A percentile compares a stretch with the other conserved stretches of the same genome.
Conservation (phyloP, 2,797 vertebrate genomes). For the Rousettus madagascariensis region DNA sequence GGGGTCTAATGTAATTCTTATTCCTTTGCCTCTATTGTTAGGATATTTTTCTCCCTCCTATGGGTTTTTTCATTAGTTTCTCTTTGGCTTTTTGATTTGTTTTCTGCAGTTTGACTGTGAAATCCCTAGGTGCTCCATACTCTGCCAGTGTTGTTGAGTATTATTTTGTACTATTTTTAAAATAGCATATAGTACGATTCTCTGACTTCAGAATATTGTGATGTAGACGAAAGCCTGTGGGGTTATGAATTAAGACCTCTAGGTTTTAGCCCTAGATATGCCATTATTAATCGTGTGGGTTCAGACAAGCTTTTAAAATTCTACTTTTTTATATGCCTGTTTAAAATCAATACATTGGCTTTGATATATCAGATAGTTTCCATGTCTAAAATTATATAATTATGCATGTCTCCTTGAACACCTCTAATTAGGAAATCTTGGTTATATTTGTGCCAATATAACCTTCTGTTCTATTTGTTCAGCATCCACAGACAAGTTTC, state of each 20-base stretch:
- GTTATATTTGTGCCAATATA: slow-evolving; percentile 62
- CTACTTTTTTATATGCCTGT: slow-evolving; percentile 17
- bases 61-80: background rate
- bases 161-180: background rate
- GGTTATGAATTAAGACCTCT: background rate
- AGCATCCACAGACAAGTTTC: slow-evolving; percentile 32
- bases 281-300: background rate
- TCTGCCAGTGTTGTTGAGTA: background rate
- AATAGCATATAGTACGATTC: background rate
- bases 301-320: slow-evolving; percentile 16
- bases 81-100: background rate
- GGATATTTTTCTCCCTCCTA: background rate
- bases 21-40: background rate
- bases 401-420: slow-evolving; percentile 34
- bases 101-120: background rate
- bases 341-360: slow-evolving; percentile 54
- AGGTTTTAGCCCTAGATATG: background rate
- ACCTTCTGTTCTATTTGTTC: slow-evolving; percentile 60
- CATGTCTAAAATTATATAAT: slow-evolving; percentile 59
- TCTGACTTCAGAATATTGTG: background rate
- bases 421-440: slow-evolving; percentile 62
- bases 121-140: background rate
- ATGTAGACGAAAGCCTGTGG: background rate
- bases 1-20: background rate
- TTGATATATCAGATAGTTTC: slow-evolving; percentile 34